Conservation (phyloP, 2,888 invertebrate genomes). For the Campaea margaritaria region DNA sequence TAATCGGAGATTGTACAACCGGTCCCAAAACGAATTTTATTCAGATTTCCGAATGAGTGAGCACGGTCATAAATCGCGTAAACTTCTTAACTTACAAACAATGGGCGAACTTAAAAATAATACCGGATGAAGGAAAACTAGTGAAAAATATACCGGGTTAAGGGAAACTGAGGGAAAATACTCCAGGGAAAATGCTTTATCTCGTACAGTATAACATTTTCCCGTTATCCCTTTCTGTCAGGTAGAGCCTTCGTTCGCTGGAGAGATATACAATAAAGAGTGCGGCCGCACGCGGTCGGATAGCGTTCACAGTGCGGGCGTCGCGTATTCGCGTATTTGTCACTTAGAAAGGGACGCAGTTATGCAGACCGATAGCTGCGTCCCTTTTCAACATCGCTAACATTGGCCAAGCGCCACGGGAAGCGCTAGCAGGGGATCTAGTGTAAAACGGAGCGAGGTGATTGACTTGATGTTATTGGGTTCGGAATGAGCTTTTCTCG, state of each 20-base stretch:
- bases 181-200: too few species aligned
- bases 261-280: too few species aligned
- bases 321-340: too few species aligned
- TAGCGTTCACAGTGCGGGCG: too few species aligned
- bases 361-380: too few species aligned
- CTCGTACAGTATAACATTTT: too few species aligned
- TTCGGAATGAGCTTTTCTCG: constrained; percentile 14
- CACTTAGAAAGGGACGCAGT: too few species aligned
- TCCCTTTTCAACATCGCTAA: too few species aligned
- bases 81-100: constrained; percentile 8
- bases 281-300: too few species aligned
- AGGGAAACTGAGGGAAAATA: constrained; percentile 23
- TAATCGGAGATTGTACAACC: neutral
- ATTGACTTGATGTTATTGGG: constrained; percentile 26
- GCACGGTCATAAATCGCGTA: constrained; percentile 41
- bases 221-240: too few species aligned
- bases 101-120: constrained; percentile 46
- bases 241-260: too few species aligned
- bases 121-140: constrained; percentile 16
- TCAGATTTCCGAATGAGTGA: constrained; percentile 44
- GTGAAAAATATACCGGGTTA: constrained; percentile 1
- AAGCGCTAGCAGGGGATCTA: neutral
- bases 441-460: constrained; percentile 21
- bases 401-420: too few species aligned
- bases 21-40: constrained; percentile 35